Evolutionary conservation across 2,113 vertebrate species (phyloP).

Genomic region (Neotragus pygmaeus): DNA sequence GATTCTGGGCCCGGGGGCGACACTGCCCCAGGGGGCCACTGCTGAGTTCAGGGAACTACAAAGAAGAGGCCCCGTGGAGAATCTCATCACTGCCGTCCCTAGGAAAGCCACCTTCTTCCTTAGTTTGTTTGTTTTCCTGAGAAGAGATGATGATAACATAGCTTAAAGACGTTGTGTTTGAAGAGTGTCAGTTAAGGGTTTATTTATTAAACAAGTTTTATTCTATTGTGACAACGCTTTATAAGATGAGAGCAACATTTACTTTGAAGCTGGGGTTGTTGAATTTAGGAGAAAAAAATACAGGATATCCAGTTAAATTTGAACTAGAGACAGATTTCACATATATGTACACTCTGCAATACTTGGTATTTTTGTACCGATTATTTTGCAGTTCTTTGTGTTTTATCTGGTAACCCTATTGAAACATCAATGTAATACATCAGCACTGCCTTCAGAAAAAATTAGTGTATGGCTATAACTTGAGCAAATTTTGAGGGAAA

Average conservation of each 20-base stretch:
- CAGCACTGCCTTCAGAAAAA: background rate
- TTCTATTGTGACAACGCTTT: background rate
- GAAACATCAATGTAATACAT: background rate
- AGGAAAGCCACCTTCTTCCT: background rate
- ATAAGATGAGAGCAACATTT: background rate
- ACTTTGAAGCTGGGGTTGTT: background rate
- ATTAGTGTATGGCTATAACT: background rate
- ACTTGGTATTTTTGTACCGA: background rate
- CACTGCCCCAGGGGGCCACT: background rate
- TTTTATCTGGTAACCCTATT: background rate
- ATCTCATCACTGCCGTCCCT: background rate
- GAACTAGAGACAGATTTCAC: background rate
- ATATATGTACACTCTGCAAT: background rate
- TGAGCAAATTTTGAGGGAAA: background rate
- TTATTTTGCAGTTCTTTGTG: background rate
- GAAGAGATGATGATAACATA: background rate
- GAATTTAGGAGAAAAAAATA: background rate
- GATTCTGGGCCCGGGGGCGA: background rate
- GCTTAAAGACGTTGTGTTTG: background rate
- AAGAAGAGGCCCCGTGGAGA: background rate
- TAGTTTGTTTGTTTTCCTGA: constrained; percentile 40
- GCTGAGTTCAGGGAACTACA: background rate
- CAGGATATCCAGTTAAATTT: background rate
- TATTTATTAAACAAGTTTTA: background rate
- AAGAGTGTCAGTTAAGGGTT: background rate